Evolutionary conservation across 2,113 vertebrate genomes (phyloP).

Genomic region (Epinephelus lanceolatus): DNA sequence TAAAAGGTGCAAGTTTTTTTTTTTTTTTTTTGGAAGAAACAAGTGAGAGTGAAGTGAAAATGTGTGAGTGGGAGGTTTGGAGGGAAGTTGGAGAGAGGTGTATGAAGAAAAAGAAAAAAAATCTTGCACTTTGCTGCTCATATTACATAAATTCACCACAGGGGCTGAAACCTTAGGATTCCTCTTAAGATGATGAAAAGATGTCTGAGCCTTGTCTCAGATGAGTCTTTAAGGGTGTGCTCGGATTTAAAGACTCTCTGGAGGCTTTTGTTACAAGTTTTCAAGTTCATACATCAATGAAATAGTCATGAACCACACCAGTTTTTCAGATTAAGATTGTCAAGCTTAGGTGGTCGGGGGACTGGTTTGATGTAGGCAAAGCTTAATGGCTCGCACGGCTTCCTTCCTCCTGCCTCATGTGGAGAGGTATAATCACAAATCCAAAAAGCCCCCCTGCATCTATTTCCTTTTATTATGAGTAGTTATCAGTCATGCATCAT

Average conservation of each 20-base stretch:
- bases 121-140: slow-evolving; percentile 32
- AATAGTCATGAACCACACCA: slow-evolving; percentile 46
- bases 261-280: slow-evolving; percentile 63
- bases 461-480: slow-evolving; percentile 35
- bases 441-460: slow-evolving; percentile 26
- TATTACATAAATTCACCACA: slow-evolving; percentile 61
- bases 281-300: slow-evolving; percentile 65
- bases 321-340: slow-evolving; percentile 68
- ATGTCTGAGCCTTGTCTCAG: slow-evolving; percentile 53
- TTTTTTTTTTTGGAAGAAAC: slow-evolving; percentile 34
- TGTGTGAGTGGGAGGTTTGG: slow-evolving; percentile 36
- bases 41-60: slow-evolving; percentile 21
- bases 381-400: slow-evolving; percentile 36
- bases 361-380: slow-evolving; percentile 56
- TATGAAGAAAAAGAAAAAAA: slow-evolving; percentile 7
- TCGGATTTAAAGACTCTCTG: slow-evolving; percentile 59
- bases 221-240: slow-evolving; percentile 52
- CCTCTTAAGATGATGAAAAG: slow-evolving; percentile 67
- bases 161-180: slow-evolving; percentile 61
- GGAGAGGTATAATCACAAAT: slow-evolving; percentile 46
- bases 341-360: slow-evolving; percentile 26
- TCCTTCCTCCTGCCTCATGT: slow-evolving; percentile 24
- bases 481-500: slow-evolving; percentile 41
- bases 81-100: slow-evolving; percentile 26
- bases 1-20: slow-evolving; percentile 8